These are phyloP conservation scores for Sinocyclocheilus grahami DNA, from an alignment of 2,113 vertebrate genomes.

Conservation along the genomic window DNA sequence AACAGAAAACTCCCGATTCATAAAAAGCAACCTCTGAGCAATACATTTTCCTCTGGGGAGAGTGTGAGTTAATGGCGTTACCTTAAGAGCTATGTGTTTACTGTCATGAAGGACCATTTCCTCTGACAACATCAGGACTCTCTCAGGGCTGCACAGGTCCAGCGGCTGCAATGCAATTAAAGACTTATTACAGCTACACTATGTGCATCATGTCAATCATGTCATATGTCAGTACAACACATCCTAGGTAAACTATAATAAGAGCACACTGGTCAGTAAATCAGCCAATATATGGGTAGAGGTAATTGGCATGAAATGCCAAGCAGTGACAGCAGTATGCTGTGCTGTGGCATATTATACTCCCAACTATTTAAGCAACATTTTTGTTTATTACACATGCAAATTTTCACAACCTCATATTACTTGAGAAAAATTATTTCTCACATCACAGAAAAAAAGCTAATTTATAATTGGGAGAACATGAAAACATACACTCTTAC, in stretches of 20 bases:
- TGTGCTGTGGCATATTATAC: background rate
- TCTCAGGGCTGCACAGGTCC: conserved; percentile 86
- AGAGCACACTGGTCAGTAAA: background rate
- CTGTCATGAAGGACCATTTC: conserved; percentile 86
- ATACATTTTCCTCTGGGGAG: background rate
- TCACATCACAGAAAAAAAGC: too few relatives aligned
- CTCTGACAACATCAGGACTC: conserved; percentile 86
- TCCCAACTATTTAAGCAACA: background rate
- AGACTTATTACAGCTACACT: background rate
- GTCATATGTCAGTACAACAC: background rate
- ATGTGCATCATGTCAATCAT: background rate
- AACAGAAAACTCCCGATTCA: background rate
- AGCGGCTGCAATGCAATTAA: conserved; percentile 76
- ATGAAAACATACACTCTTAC: background rate
- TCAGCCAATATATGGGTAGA: too few relatives aligned
- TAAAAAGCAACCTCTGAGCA: background rate
- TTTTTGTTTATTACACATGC: too few relatives aligned
- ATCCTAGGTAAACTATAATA: background rate
- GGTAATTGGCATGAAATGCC: background rate
- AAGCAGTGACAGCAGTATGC: background rate
- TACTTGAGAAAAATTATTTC: background rate
- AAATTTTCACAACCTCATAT: background rate
- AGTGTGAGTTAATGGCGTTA: conserved; percentile 59
- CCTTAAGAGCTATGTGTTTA: conserved; percentile 80
- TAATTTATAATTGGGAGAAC: too few relatives aligned